A percentile compares a stretch with the other conserved stretches of the same genome.
Conservation (phyloP, 2,888 invertebrate genomes). For the Priocnemis perturbator region DNA sequence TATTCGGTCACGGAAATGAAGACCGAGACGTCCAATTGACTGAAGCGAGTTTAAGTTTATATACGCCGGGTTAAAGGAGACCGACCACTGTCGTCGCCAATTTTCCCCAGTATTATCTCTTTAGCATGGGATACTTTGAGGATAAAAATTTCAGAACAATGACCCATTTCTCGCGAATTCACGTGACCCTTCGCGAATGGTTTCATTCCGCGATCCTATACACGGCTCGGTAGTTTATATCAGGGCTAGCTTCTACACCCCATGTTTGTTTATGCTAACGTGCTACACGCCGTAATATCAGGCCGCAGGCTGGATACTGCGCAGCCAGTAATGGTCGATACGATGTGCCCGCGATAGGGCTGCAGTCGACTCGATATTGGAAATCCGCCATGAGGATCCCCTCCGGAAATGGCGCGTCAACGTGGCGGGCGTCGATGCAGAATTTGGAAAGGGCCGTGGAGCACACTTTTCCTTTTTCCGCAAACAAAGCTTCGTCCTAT, state of each 20-base stretch:
- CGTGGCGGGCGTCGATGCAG: constrained; percentile 34
- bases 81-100: no score
- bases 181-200: constrained; percentile 23
- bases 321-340: constrained; percentile 40
- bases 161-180: constrained; percentile 15
- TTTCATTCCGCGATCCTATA: constrained; percentile 29
- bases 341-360: constrained; percentile 35
- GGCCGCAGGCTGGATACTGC: constrained; percentile 44
- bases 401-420: constrained; percentile 51
- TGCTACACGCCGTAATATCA: constrained; percentile 66
- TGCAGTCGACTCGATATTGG: constrained; percentile 43
- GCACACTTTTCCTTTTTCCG: no score
- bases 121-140: no score
- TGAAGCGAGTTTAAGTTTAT: no score
- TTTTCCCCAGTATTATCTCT: background rate
- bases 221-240: constrained; percentile 25
- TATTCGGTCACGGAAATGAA: no score
- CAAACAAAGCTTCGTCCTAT: no score
- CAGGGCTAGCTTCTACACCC: constrained; percentile 33
- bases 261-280: constrained; percentile 69
- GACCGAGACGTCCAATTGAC: no score
- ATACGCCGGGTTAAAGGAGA: no score
- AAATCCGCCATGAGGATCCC: constrained; percentile 46
- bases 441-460: constrained; percentile 20
- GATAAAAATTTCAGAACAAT: background rate